Evolutionary conservation across 1,140 invertebrate species (phyloP).

Genomic region (Apis mellifera): DNA sequence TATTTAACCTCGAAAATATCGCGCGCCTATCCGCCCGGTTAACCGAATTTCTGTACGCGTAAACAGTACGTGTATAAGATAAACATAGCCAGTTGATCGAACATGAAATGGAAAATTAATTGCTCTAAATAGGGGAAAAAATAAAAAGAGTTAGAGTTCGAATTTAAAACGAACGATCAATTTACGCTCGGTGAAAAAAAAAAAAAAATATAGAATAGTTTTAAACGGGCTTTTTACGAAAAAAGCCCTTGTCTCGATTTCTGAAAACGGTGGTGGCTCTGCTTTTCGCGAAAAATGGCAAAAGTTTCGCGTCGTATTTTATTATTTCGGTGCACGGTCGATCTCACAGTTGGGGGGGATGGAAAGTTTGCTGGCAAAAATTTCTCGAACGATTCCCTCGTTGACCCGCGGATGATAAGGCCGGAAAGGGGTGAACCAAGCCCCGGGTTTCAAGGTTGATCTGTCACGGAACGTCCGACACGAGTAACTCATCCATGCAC

Average conservation of each 20-base stretch:
- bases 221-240: neutral
- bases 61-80: too few species aligned
- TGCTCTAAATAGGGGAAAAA: too few species aligned
- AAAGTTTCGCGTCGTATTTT: constrained; percentile 8
- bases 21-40: neutral
- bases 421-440: neutral
- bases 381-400: constrained; percentile 14
- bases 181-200: too few species aligned
- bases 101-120: neutral
- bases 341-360: neutral
- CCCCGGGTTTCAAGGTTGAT: constrained; percentile 31
- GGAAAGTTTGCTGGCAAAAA: constrained; percentile 22
- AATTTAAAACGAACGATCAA: too few species aligned
- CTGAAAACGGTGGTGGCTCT: neutral
- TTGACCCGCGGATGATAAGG: neutral
- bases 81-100: neutral
- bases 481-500: neutral
- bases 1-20: neutral
- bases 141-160: too few species aligned
- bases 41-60: neutral
- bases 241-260: neutral
- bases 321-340: neutral
- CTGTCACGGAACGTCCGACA: constrained; percentile 37
- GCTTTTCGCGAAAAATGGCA: neutral
- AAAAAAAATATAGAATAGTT: neutral